Evolutionary conservation across 2,888 invertebrate species (phyloP), one percentile per base, ranked within the genome.

Genomic region (Halictus quadricinctus): DNA sequence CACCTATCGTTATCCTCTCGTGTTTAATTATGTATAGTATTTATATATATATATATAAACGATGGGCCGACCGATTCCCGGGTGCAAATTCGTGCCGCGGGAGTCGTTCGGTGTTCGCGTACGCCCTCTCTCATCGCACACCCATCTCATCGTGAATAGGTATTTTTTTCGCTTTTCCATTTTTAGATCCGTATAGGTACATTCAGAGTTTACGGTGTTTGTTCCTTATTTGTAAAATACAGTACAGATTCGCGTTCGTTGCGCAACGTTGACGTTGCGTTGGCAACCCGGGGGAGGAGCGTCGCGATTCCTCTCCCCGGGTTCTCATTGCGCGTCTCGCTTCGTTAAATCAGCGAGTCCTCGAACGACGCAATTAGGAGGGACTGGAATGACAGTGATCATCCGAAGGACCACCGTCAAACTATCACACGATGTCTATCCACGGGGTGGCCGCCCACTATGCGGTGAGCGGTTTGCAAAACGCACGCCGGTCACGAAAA

Each of bases 1-100:
- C 91, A 88, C 88, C 91, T 90, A 90, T 87, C 80, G 81, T 86
- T 88, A 87, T 82, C 80, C 77, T 76, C 84, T 50, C 86, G 84
- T n/a, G n/a, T 70, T 90, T 83, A 87, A 85, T 79, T 89, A 87
- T 86, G 72, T 85, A 85, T 85, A 81, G 78, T 86, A 86, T 86
- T 79, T 81, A 86, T 85, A 82, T 54, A 21, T 48, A 50, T 50
- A 77, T 81, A 21, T 54, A 54, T 85, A 82, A 77, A 81, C 69
- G 73, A 81, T 79, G 76, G 66, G 70, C 58, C 43, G 21, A 21
- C 21, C 69, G 36, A 36, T 69, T 21, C 69, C 41, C 69, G 12
- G 21, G 21, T 58, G 58, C n/a, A n/a, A 10, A 58, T 12, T 58
- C 58, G n/a, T 12, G n/a, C 58, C 41, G 21, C 41, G 69, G 69